Base-by-base conservation (phyloP, 2,797 vertebrate genomes). In the Chaetophractus vellerosus region DNA sequence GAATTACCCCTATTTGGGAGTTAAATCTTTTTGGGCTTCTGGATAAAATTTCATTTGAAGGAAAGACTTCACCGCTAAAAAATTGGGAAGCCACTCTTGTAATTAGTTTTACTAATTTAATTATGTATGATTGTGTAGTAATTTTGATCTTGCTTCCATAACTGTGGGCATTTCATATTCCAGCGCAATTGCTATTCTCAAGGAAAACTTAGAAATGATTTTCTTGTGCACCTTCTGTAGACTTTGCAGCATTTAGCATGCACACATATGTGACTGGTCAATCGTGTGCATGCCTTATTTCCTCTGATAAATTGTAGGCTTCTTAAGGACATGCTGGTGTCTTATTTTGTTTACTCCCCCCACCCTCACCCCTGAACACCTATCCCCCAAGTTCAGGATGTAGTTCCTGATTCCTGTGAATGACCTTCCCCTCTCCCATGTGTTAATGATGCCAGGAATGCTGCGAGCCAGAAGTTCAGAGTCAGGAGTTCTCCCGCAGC, bases 201-300 rank as follows among this genome's bases (percentile, higher is more conserved):
- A 64, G 90, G 83, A 83, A 79, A 64, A 66, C 72, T 74, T 79
- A 83, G 87, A 71, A 94, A 75, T 18, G 38, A 68, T 61, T 93
- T 92, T 23, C 38, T 76, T 48, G 33, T 33, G 52, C 28, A 31
- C 69, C 38, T 69, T 69, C 50, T 15, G 38, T 9, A 55, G 38
- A 61, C 28, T 23, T 52, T 9, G 12, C 1, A 80, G 72, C 26
- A 8, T 36, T 78, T 79, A 18, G 71, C 59, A 28, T 36, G 14
- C n/a, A 28, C 6, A 41, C 50, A 64, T 26, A 4, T 24, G 14
- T 80, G 71, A 48, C 28, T 50, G n/a, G 36, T 52, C 15, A 23
- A 4, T 55, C 64, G 59, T 68, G 41, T 69, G 57, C 1, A 0
- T n/a, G 28, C 69, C 45, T 1, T 64, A 8, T 52, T 88, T 78